Conservation (phyloP, 1,140 invertebrate species). For the Drosophila insularis region DNA sequence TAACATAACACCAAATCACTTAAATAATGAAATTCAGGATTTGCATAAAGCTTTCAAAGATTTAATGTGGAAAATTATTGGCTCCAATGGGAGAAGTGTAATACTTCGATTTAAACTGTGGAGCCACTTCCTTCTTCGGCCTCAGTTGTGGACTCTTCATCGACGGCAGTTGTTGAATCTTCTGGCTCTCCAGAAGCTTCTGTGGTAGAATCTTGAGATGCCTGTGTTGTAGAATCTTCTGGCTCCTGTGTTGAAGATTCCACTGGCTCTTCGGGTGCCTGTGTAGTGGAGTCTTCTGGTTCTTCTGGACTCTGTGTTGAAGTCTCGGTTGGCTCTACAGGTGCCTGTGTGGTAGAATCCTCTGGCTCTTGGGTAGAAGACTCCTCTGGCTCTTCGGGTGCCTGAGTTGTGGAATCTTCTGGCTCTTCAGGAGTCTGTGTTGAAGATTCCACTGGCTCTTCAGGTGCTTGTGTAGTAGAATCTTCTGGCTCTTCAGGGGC, state of each 20-base stretch:
- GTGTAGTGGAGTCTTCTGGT: neutral
- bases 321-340: no score
- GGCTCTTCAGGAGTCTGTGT: constrained; percentile 10
- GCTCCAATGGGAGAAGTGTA: neutral
- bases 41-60: neutral
- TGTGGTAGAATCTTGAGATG: neutral
- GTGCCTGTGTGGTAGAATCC: neutral
- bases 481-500: neutral
- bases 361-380: neutral
- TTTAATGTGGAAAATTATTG: neutral
- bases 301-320: neutral
- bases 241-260: constrained; percentile 1
- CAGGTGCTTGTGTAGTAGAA: neutral
- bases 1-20: constrained; percentile 29
- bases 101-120: neutral
- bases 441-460: constrained; percentile 2
- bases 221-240: neutral
- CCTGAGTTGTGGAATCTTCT: neutral
- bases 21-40: constrained; percentile 37
- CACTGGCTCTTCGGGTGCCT: neutral
- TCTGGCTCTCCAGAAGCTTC: neutral
- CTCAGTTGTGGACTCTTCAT: constrained; percentile 26
- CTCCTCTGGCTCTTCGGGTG: neutral
- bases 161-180: neutral
- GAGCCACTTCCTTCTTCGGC: constrained; percentile 39